Evolutionary conservation across 2,888 invertebrate species (phyloP), one percentile per base, ranked within the genome.

Genomic region (Diabrotica balteata): DNA sequence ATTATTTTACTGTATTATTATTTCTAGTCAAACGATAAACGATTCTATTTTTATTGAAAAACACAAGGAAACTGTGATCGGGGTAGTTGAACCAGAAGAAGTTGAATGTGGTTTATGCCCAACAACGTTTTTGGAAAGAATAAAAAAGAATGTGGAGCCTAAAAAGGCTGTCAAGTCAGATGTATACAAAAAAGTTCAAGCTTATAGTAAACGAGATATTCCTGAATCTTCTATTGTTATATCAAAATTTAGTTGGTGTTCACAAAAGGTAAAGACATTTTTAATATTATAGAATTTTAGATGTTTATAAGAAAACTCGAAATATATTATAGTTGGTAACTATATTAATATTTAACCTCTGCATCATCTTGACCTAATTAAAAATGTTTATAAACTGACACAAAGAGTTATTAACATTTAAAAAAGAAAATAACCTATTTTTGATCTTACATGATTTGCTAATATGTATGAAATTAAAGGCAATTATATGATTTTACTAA

Each of bases 191-290:
- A 50, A 52, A 49, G 57, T 67, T 5, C 8, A 42, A 2, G 22
- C 42, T 2, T 22, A 63, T 10, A 49, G 59, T 7, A 44, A 59
- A 8, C 67, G 69, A n/a, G 42, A 55, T 7, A 61, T 71, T 47
- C 72, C 76, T 8, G 69, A 66, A 50, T 70, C 79, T 0, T 67
- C 79, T 53, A 42, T 80, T 43, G 70, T 80, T 1, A 54, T 83
- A 10, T 80, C 81, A 71, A 72, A 78, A 22, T 83, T 78, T 63
- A 58, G 73, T 52, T 84, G 84, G 83, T 62, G 75, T 59, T 68
- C 66, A 7, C 69, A 74, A n/a, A 51, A 32, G 32, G 32, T 32
- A 32, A 4, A 0, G 5, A 32, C 4, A 32, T 32, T 32, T 32
- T 32, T 1, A 17, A 1, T 1, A 32, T 32, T 32, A 32, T 32